Evolutionary conservation across 2,888 invertebrate species (phyloP).

Genomic region (Napeogenes inachia): DNA sequence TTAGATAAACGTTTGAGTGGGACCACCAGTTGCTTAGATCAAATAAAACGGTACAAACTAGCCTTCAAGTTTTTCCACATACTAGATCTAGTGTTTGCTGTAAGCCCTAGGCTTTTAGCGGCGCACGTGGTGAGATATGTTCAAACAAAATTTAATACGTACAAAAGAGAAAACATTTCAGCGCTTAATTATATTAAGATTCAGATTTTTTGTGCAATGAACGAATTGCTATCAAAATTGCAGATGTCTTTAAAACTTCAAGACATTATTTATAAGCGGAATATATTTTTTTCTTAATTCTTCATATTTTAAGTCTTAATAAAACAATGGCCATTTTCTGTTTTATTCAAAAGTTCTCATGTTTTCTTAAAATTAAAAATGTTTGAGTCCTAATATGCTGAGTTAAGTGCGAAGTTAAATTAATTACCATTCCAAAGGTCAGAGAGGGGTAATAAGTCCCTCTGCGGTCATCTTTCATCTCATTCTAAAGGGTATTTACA

Average conservation of each 20-base stretch:
- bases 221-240: too few relatives aligned
- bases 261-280: too few relatives aligned
- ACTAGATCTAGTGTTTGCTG: slow-evolving; percentile 21
- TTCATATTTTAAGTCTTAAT: too few relatives aligned
- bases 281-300: too few relatives aligned
- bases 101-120: slow-evolving; percentile 27
- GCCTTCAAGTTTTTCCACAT: slow-evolving; percentile 47
- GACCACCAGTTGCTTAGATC: slow-evolving; percentile 40
- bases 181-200: too few relatives aligned
- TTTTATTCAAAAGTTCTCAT: too few relatives aligned
- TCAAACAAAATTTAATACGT: background rate
- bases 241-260: too few relatives aligned
- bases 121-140: background rate
- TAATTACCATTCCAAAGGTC: slow-evolving; percentile 21
- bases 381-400: background rate
- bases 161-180: too few relatives aligned
- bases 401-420: slow-evolving; percentile 12
- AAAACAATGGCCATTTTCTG: too few relatives aligned
- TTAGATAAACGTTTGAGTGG: slow-evolving; percentile 39
- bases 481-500: slow-evolving; percentile 16
- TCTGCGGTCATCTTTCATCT: slow-evolving; percentile 21
- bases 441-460: slow-evolving; percentile 18
- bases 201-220: too few relatives aligned
- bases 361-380: background rate
- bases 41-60: slow-evolving; percentile 50